Evolutionary conservation across 2,888 invertebrate species (phyloP).

Genomic region (Papilio protenor): DNA sequence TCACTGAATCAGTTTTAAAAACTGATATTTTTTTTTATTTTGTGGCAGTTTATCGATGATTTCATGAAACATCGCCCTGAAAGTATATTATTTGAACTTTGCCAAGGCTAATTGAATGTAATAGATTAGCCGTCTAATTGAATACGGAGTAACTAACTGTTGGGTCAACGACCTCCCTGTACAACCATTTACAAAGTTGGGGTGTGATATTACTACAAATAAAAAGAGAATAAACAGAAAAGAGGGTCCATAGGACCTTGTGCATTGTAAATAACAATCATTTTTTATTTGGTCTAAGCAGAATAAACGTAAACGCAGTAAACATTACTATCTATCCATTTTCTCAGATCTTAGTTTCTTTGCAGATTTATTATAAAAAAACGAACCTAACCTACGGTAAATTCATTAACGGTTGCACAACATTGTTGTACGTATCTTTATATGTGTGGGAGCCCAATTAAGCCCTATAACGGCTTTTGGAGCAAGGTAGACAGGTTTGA

Average conservation of each 20-base stretch:
- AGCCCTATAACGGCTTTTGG: constrained; percentile 3
- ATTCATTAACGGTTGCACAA: constrained; percentile 7
- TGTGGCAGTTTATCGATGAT: not conserved
- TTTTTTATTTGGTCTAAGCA: not conserved
- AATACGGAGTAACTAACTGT: not conserved
- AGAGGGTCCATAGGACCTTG: not conserved
- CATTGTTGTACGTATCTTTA: not conserved
- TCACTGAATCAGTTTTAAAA: not conserved
- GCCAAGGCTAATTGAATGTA: constrained; percentile 10
- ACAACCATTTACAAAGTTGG: not conserved
- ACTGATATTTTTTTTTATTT: not conserved
- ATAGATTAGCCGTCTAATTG: constrained; percentile 27
- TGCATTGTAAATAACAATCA: not conserved
- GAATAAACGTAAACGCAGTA: not conserved
- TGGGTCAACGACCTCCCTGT: not conserved
- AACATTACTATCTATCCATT: not conserved
- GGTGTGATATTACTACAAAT: not conserved
- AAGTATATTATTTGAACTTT: constrained; percentile 9
- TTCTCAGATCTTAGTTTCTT: too few species aligned
- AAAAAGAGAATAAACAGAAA: not conserved
- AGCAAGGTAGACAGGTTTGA: constrained; percentile 1
- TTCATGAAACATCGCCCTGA: not conserved
- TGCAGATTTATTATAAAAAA: too few species aligned
- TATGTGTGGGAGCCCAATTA: not conserved
- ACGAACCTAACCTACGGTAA: not conserved